phyloP scores from a whole-genome alignment of 2,797 vertebrate species.

The Acestrorhynchus altus region DNA sequence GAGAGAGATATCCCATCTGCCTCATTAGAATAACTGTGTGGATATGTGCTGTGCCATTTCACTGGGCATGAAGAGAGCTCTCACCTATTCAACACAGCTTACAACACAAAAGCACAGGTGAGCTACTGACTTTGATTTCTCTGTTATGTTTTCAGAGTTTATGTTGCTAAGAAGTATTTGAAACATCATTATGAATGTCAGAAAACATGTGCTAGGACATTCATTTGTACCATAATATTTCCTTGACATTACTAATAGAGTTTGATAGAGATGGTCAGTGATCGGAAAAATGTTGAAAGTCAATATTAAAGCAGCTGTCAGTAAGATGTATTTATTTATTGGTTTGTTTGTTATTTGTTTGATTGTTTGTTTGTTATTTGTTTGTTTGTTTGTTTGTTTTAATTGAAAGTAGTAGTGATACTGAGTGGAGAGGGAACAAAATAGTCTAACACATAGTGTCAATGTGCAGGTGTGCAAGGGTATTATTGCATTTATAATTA shows the following conservation, averaged over 20 bases:
- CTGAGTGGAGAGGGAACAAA: no score
- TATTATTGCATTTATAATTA: no score
- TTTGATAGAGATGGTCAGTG: not conserved
- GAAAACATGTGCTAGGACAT: slow-evolving; percentile 6
- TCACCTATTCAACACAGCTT: slow-evolving; percentile 41
- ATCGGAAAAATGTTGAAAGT: no score
- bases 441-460: no score
- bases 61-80: slow-evolving; percentile 25
- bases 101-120: slow-evolving; percentile 32
- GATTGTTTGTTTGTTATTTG: no score
- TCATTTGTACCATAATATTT: not conserved
- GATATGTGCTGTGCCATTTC: slow-evolving; percentile 20
- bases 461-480: no score
- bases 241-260: not conserved
- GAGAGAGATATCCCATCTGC: slow-evolving; percentile 62
- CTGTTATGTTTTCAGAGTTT: not conserved
- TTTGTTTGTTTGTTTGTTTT: no score
- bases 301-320: no score
- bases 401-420: no score
- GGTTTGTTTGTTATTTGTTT: no score
- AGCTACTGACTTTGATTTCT: slow-evolving; percentile 9
- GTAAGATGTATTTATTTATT: no score
- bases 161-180: slow-evolving; percentile 7
- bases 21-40: slow-evolving; percentile 54
- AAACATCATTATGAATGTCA: slow-evolving; percentile 6